Base-by-base conservation (phyloP, 2,888 invertebrate genomes). In the Dendrolimus pini region DNA sequence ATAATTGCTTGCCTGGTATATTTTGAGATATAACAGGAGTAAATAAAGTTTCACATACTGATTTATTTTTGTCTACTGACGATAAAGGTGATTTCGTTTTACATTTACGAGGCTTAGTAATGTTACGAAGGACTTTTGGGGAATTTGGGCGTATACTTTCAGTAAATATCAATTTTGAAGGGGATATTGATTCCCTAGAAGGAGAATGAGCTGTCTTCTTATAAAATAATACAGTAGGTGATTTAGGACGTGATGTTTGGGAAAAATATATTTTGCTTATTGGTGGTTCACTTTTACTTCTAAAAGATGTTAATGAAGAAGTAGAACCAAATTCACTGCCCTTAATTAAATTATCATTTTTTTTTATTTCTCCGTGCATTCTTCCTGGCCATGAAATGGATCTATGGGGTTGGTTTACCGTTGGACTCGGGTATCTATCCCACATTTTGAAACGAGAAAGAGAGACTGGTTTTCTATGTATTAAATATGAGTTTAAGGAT, bases 381-480 rank as follows among this genome's bases (percentile, higher is more conserved):
- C 92, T 92, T 41, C 93, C 92, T 0, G 92, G 91, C 92, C 93
- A 93, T 41, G 92, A 92, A 53, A 93, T 83, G 0, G 92, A 92
- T 63, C 92, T 91, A 0, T 94, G 93, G 69, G 93, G 94, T 13
- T 91, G 88, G 41, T 91, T 85, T 64, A 89, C 72, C 10, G 72
- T 78, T 60, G 85, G 93, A 74, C 87, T 93, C 60, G 75, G 81
- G 72, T 75, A 77, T 62, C 89, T 90, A 69, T 95, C 95, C 86
- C 93, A 91, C 67, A 92, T 91, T 69, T 92, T 92, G 77, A 96
- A 95, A 68, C 94, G 93, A 1, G 95, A 95, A 65, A 94, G 92
- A 1, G 93, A 93, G 0, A 95, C 95, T 7, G 95, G 94, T 71
- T 93, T 93, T 63, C 94, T 93, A 67, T 94, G 92, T 54, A 93